Percentiles rank a stretch among this genome's conserved stretches.
Conservation (phyloP, 2,113 vertebrate species). For the Saguinus imperator region DNA sequence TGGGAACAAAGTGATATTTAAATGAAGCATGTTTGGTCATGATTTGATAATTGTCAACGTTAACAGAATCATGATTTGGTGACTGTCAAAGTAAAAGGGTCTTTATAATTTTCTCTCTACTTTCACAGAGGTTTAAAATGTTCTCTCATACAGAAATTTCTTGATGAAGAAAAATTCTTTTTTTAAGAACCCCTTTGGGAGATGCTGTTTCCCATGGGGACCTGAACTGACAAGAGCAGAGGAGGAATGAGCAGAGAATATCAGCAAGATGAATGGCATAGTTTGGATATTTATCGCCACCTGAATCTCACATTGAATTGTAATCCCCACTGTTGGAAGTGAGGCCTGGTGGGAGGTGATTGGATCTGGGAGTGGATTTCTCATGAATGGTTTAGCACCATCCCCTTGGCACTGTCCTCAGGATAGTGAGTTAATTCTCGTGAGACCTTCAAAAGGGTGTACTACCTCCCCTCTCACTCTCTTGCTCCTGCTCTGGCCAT, state of each 20-base stretch:
- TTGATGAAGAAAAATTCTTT: background rate
- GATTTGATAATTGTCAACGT: background rate
- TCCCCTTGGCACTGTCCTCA: too few relatives aligned
- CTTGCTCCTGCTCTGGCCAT: too few relatives aligned
- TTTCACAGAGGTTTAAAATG: constrained; percentile 14
- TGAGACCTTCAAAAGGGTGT: too few relatives aligned
- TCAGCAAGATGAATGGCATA: background rate
- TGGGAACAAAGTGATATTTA: background rate
- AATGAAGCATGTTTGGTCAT: background rate
- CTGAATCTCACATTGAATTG: too few relatives aligned
- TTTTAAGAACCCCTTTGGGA: background rate
- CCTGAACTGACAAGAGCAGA: background rate
- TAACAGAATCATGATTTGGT: background rate
- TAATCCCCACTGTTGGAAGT: too few relatives aligned
- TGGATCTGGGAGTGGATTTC: too few relatives aligned
- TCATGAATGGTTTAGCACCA: too few relatives aligned
- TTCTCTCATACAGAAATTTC: background rate
- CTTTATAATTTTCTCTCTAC: background rate
- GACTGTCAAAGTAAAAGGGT: background rate
- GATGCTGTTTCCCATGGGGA: background rate
- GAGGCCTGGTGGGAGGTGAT: too few relatives aligned
- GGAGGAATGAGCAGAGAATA: background rate
- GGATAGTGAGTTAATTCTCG: too few relatives aligned
- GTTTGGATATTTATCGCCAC: too few relatives aligned
- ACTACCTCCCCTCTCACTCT: too few relatives aligned